Evolutionary conservation across 1,140 invertebrate genomes (phyloP), one percentile per base, ranked within the genome.

Genomic region (Bombus turneri): DNA sequence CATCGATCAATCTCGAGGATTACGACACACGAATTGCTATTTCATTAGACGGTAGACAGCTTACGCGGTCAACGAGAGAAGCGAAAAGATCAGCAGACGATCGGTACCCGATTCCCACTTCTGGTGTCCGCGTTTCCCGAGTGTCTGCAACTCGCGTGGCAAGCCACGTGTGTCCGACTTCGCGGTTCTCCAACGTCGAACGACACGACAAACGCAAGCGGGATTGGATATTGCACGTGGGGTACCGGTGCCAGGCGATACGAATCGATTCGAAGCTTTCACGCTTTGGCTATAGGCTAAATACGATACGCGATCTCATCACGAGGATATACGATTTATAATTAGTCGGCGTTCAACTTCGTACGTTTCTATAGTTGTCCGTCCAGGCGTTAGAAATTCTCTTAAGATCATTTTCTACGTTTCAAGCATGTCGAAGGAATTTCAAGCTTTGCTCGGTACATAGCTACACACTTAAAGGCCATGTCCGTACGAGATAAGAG

Each of bases 101-200:
- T 68, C 66, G 66, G 66, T 9, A 68, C 31, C 3, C 22, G 64
- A 71, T 72, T 72, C 66, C 68, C 76, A 59, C 47, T 84, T 84
- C 66, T 79, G 53, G 66, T 71, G 62, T 71, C 71, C 41, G 71
- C 41, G 47, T 75, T 77, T 37, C 69, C n/a, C 57, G 39, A 73
- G 57, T 66, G 81, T 53, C 43, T 59, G 80, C 62, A 18, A 15
- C 43, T 86, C 81, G 74, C 85, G 85, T 86, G 85, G 85, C 75
- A 43, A 31, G 85, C 81, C 81, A 86, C 85, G 81, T 78, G 85
- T 79, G 64, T 39, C 37, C 13, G 47, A 47, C 15, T 62, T 47
- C 28, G 64, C n/a, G n/a, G 72, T 74, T 43, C 57, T 79, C 37
- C 37, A 66, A 39, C 47, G 69, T 25, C 59, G 25, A 31, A 18